Evolutionary conservation across 2,113 vertebrate genomes (phyloP).

Genomic region (Parus major): DNA sequence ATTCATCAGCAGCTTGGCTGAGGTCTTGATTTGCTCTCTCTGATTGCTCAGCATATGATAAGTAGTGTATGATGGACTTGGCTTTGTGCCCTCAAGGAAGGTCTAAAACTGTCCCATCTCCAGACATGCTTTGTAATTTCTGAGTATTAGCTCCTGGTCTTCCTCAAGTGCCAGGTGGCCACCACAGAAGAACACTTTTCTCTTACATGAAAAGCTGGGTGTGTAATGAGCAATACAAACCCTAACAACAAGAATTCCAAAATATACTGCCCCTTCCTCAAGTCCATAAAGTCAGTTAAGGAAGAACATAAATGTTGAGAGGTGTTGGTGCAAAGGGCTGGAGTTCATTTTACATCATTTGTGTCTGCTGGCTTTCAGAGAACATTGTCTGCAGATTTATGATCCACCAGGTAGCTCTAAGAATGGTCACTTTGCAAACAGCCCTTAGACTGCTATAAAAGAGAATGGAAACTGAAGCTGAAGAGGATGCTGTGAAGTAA

Average conservation of each 20-base stretch:
- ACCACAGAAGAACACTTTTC: neutral
- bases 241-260: neutral
- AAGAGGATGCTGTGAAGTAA: neutral
- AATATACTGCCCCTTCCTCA: neutral
- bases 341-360: neutral
- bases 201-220: neutral
- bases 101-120: neutral
- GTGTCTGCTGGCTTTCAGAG: neutral
- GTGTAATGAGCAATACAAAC: neutral
- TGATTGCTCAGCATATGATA: neutral
- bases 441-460: conserved; percentile 19
- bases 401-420: conserved; percentile 12
- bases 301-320: neutral
- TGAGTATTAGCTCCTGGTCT: neutral
- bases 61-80: neutral
- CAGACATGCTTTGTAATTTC: neutral
- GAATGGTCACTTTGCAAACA: conserved; percentile 24
- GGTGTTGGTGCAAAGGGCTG: neutral
- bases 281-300: neutral
- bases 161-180: neutral
- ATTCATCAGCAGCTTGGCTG: neutral
- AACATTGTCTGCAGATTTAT: conserved; percentile 36
- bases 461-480: conserved; percentile 19
- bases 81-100: neutral
- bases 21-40: neutral